Base-by-base conservation (phyloP, 2,797 vertebrate species). In the Labroides dimidiatus region DNA sequence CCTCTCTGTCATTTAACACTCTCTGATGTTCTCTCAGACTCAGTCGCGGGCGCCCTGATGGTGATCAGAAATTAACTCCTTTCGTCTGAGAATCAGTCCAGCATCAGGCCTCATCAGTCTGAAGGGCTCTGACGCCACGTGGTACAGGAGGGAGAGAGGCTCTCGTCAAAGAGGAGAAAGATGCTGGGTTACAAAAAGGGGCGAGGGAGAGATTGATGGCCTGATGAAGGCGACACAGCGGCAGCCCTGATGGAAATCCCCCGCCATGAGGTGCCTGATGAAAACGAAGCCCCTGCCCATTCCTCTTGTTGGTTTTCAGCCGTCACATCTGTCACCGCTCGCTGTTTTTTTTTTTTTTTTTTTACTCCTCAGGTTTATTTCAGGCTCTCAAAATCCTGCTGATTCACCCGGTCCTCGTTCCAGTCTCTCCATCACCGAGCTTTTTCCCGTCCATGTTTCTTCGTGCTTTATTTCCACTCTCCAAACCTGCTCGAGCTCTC, bases 11-110 rank as follows among this genome's bases (percentile, higher is more conserved):
- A 23, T 60, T 80, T 58, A 54, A 53, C 24, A 49, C 69, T 45
- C 48, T 33, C 33, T 30, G 2, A 0, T 4, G 2, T 21, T 68
- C 13, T 48, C 51, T 47, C 20, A 24, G 23, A 37, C 49, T 24
- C 11, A 2, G 42, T 21, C 11, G 9, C 16, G 6, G 55, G 54
- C 23, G 15, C 50, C 61, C 47, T 43, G 72, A 79, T 51, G 57
- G 67, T 16, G 37, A 33, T 80, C 81, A 74, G 77, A 80, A 81
- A 86, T 86, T 23, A 86, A 74, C 81, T 69, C 69, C 37, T 57
- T 5, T 33, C 5, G 30, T 33, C 30, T 33, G 30, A 33, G 8
- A 33, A 33, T 8, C 30, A 33, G 8, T 33, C 30, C 30, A 33
- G 30, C 30, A 8, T 8, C 82, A 64, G 58, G 45, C 69, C 68